These are phyloP conservation scores for Actenoides hombroni DNA, from an alignment of 2,113 vertebrate species.

Conservation along the genomic window DNA sequence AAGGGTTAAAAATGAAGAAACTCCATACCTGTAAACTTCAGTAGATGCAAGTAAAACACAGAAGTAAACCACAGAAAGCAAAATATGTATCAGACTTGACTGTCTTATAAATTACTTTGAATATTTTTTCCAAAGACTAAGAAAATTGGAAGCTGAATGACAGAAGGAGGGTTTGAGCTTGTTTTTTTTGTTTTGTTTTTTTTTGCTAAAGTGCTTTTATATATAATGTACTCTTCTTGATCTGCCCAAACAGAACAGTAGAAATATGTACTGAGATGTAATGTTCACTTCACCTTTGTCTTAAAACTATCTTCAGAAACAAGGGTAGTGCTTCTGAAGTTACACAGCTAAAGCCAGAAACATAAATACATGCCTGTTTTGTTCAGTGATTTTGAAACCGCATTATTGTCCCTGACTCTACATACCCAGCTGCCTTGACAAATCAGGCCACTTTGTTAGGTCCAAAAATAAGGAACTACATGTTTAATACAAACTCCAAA, in stretches of 20 bases:
- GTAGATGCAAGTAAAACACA: not conserved
- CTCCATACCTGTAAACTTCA: not conserved
- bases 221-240: not conserved
- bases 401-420: not conserved
- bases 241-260: not conserved
- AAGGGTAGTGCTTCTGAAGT: not conserved
- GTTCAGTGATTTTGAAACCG: not conserved
- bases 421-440: not conserved
- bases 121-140: not conserved
- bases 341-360: not conserved
- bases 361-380: not conserved
- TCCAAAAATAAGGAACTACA: not conserved
- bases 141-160: not conserved
- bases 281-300: not conserved
- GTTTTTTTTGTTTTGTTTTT: not conserved
- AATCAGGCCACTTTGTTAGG: not conserved
- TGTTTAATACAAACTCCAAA: not conserved
- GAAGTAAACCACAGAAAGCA: not conserved
- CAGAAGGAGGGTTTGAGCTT: not conserved
- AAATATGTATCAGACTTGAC: not conserved
- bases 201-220: not conserved
- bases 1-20: slow-evolving; percentile 27
- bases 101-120: not conserved
- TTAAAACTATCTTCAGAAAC: not conserved
- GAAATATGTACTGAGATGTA: not conserved